These are phyloP conservation scores for Xyrichtys novacula DNA, from an alignment of 2,797 vertebrate genomes.

Conservation along the genomic window DNA sequence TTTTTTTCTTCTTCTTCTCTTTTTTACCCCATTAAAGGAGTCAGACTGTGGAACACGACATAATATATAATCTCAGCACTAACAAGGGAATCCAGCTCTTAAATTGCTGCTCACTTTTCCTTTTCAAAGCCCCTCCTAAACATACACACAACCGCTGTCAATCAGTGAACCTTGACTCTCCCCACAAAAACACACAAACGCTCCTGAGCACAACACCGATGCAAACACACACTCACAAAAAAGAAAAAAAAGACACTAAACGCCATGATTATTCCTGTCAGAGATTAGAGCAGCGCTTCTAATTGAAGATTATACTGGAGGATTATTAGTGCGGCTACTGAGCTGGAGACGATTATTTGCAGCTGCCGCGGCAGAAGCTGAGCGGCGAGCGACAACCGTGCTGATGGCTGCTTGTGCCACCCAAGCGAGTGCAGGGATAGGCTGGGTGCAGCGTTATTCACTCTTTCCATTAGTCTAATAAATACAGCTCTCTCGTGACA, in stretches of 20 bases:
- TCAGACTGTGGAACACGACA: conserved; percentile 73
- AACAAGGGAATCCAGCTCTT: conserved; percentile 78
- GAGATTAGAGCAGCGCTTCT: conserved; percentile 81
- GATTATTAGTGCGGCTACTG: conserved; percentile 86
- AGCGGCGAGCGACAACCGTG: conserved; percentile 46
- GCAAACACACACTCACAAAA: conserved; percentile 1
- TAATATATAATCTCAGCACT: conserved; percentile 74
- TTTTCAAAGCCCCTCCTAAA: conserved; percentile 45
- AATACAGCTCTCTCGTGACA: conserved; percentile 73
- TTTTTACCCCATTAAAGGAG: conserved; percentile 77
- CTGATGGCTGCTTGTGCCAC: conserved; percentile 59
- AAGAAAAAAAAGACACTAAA: conserved; percentile 69
- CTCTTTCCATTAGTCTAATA: conserved; percentile 83
- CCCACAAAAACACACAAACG: conserved; percentile 41
- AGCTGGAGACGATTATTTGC: conserved; percentile 85
- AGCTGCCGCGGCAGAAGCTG: conserved; percentile 66
- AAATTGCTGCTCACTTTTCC: conserved; percentile 65
- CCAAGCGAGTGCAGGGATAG: conserved; percentile 32
- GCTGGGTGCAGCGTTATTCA: conserved; percentile 68
- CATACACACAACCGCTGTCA: conserved; percentile 50
- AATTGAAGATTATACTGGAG: conserved; percentile 87
- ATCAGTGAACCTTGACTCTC: conserved; percentile 65
- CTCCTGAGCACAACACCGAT: conserved; percentile 26
- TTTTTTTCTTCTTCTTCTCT: conserved; percentile 53
- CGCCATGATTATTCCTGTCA: conserved; percentile 76